phyloP scores from a whole-genome alignment of 2,113 vertebrate genomes.

The Siniperca chuatsi region DNA sequence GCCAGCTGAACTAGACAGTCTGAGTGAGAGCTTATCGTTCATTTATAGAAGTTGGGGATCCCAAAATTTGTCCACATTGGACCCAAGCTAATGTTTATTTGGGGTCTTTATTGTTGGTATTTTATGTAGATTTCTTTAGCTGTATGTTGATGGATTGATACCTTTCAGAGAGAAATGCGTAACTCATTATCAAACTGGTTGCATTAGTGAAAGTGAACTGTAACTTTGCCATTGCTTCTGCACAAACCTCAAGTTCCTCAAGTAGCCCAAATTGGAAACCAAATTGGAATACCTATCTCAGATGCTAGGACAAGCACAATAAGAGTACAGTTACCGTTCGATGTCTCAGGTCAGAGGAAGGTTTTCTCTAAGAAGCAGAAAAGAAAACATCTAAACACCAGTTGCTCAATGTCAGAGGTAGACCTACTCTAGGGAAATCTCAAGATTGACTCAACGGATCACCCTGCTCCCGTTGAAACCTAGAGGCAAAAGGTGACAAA shows the following conservation, averaged over 20 bases:
- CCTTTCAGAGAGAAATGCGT: background rate
- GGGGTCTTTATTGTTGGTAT: background rate
- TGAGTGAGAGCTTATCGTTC: background rate
- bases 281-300: background rate
- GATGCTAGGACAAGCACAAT: no score
- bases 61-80: background rate
- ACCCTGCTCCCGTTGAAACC: background rate
- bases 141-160: background rate
- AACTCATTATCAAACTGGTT: background rate
- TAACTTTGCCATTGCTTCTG: no score
- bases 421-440: background rate
- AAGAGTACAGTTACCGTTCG: no score
- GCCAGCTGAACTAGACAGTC: background rate
- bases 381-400: background rate
- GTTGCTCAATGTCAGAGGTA: background rate
- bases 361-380: background rate
- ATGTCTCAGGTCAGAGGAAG: background rate
- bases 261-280: background rate
- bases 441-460: background rate
- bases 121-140: background rate
- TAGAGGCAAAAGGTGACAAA: constrained; percentile 20
- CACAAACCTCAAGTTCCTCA: background rate
- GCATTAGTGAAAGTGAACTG: background rate
- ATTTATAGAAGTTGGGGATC: background rate
- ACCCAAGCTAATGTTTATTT: background rate